phyloP scores from a whole-genome alignment of 2,888 invertebrate species.

The Saturnia japonica region DNA sequence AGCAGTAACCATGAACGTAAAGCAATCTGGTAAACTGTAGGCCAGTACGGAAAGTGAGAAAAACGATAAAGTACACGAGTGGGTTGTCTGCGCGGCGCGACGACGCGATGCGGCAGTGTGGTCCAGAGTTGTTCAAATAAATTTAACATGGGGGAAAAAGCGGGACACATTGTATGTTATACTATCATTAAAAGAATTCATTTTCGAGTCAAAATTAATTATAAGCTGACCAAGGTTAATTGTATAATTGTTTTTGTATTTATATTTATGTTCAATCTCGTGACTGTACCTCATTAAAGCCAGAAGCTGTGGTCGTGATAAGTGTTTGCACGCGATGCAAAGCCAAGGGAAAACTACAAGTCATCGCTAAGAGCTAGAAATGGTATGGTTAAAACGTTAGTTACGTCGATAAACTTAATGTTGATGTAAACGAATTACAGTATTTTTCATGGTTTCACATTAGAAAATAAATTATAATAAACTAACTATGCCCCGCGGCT shows the following conservation, averaged over 20 bases:
- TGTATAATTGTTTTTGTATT: not conserved
- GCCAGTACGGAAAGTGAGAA: too few species aligned
- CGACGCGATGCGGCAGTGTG: too few species aligned
- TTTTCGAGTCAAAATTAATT: not conserved
- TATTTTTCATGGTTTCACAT: not conserved
- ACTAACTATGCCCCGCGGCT: not conserved
- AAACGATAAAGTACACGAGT: too few species aligned
- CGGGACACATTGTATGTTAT: too few species aligned
- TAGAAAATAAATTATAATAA: not conserved
- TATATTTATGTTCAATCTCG: constrained; percentile 8
- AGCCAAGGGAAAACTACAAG: constrained; percentile 36
- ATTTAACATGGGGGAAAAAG: too few species aligned
- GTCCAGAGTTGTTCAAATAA: too few species aligned
- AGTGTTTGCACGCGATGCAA: constrained; percentile 32
- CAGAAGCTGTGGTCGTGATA: constrained; percentile 18
- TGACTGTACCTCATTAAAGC: constrained; percentile 20
- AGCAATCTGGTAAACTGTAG: too few species aligned
- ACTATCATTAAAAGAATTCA: too few species aligned
- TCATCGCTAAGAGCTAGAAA: constrained; percentile 7
- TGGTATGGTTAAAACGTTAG: constrained; percentile 4
- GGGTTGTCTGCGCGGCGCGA: too few species aligned
- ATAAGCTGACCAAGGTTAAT: not conserved
- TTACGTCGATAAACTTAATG: not conserved
- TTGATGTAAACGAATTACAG: constrained; percentile 6
- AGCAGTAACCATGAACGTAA: too few species aligned